Evolutionary conservation across 2,113 vertebrate genomes (phyloP), one percentile per base, ranked within the genome.

Genomic region (Zonotrichia leucophrys): DNA sequence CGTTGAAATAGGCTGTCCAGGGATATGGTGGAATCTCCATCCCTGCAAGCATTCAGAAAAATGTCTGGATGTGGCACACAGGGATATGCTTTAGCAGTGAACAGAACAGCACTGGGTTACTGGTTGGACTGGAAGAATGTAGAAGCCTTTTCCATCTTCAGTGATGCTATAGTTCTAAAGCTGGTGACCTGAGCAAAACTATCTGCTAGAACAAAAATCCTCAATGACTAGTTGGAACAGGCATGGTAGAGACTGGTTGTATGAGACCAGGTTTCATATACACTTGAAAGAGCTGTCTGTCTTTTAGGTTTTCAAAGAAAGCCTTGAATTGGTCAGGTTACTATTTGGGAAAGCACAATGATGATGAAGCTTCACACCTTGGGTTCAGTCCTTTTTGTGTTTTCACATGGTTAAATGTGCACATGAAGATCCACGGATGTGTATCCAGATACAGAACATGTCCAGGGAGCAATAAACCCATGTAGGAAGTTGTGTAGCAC

Each of bases 381-480:
- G 46, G 13, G 21, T 55, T 83, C 33, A 46, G n/a, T 37, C 14
- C 12, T 73, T 84, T 41, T 62, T 59, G 31, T 55, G 42, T 10
- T 21, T 22, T 83, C 4, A 2, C 4, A 11, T 20, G 31, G 8
- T 20, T 28, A 62, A 64, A 80, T 5, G 9, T 24, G 14, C 1
- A 1, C 2, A 1, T 23, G 25, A 55, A 63, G 70, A 50, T 27
- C 50, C 33, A 13, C 7, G 44, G 39, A 37, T 42, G 22, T 0
- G 4, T 62, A 35, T 27, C 41, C 50, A 42, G 44, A 44, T 19
- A n/a, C 0, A 13, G 11, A 10, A 8, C 21, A 22, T 2, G 1
- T 53, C 41, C 24, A 66, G 14, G 13, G 59, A 91, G 53, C 23
- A 76, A 44, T 30, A 42, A 46, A 46, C 13, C 41, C 39, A 53